A percentile compares a stretch with the other conserved stretches of the same genome.
These are phyloP conservation scores for Limnephilus auricula DNA, from an alignment of 2,888 invertebrate species.

Conservation along the genomic window DNA sequence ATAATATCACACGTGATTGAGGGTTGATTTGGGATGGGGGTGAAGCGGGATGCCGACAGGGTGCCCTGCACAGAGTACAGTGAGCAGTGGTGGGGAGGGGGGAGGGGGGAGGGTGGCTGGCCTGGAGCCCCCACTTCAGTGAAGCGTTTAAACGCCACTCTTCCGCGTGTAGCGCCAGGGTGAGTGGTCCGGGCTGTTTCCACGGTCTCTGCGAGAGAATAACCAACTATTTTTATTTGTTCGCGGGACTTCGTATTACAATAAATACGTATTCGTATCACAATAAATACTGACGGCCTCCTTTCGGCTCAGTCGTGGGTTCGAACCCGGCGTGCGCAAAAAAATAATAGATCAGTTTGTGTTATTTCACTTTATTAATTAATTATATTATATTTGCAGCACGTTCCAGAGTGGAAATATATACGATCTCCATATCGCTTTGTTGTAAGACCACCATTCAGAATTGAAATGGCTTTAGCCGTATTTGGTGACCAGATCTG, in stretches of 20 bases:
- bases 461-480: too few species aligned
- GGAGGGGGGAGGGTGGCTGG: neutral
- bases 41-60: constrained; percentile 54
- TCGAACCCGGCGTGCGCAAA: too few species aligned
- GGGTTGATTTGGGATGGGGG: constrained; percentile 33
- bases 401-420: too few species aligned
- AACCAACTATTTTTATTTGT: constrained; percentile 25
- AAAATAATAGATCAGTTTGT: too few species aligned
- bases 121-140: constrained; percentile 48
- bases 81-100: neutral
- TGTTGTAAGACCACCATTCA: too few species aligned
- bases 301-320: too few species aligned
- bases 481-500: too few species aligned
- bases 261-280: too few species aligned
- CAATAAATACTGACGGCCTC: too few species aligned
- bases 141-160: constrained; percentile 64
- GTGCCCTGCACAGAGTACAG: neutral
- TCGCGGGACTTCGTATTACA: neutral
- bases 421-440: too few species aligned
- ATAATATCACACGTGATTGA: constrained; percentile 55
- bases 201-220: constrained; percentile 13
- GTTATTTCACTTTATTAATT: too few species aligned
- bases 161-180: neutral
- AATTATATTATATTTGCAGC: too few species aligned
- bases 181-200: constrained; percentile 32